Base-by-base conservation (phyloP, 2,113 vertebrate genomes). In the Collichthys lucidus region DNA sequence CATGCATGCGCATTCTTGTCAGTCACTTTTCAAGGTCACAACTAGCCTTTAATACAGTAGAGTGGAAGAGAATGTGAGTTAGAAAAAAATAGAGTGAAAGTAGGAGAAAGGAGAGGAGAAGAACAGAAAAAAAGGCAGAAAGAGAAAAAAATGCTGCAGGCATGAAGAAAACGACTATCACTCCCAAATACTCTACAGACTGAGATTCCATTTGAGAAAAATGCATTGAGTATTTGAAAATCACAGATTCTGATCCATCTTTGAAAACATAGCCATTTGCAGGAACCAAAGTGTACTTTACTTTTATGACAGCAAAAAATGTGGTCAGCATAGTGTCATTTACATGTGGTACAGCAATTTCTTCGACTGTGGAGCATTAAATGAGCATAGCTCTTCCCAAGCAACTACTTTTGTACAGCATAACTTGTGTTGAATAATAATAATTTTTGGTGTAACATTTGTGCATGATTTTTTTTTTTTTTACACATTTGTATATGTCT, bases 1-100 rank as follows among this genome's bases (percentile, higher is more conserved):
- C 11, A 4, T 56, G 22, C 22, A 29, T 17, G 40, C 3, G 22
- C 49, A 56, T 47, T 49, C 67, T 60, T 12, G 49, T 61, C 66
- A 62, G 35, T 69, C 74, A 68, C 11, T 61, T 84, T 73, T 52
- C 79, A 80, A 84, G 74, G 82, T 84, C 59, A 80, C 67, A 35
- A 14, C 50, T 53, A 52, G 35, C 17, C 52, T 63, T 77, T 79
- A 49, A 66, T 61, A 20, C 74, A 52, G 26, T 1, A 81, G 47
- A 20, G 17, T 7, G 14, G 3, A 26, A 14, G 64, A 70, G 15
- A 40, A 47, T 12, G 24, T 3, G 10, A 46, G 44, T 12, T 40
- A 8, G 35, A 35, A 35, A 9, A 14, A 12, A 46, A 46, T 69
- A 50, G n/a, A 8, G 40, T 53, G 11, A 40, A 50, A 56, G 31